Percentiles rank a stretch among this genome's conserved stretches.
Evolutionary conservation across 2,888 invertebrate species (phyloP).

Genomic region (Aricia artaxerxes): DNA sequence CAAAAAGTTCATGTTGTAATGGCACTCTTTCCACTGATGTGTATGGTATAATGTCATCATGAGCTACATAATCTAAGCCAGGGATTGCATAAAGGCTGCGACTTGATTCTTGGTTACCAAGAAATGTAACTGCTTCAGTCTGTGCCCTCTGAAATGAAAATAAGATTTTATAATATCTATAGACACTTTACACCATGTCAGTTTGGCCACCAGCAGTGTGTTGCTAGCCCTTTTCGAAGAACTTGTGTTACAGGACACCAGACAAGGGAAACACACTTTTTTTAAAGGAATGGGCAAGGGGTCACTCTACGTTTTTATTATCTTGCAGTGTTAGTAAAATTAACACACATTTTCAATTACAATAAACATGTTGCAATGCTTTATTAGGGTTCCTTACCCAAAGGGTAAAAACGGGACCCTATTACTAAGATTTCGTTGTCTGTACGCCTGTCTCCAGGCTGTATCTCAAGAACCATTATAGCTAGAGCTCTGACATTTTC

Average conservation of each 20-base stretch:
- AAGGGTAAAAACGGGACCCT: too few relatives aligned
- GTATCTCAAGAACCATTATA: too few relatives aligned
- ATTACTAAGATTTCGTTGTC: too few relatives aligned
- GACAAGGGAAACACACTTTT: too few relatives aligned
- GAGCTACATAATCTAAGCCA: slow-evolving; percentile 98
- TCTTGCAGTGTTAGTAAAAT: background rate
- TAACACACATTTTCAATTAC: background rate
- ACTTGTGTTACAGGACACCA: background rate
- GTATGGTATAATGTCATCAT: slow-evolving; percentile 98
- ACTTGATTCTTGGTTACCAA: slow-evolving; percentile 97
- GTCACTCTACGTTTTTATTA: background rate
- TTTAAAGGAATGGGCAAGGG: background rate
- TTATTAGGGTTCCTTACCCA: too few relatives aligned
- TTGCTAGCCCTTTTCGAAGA: too few relatives aligned
- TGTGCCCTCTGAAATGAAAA: slow-evolving; percentile 89
- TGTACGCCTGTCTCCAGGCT: too few relatives aligned
- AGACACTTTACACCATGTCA: too few relatives aligned
- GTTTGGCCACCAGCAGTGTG: too few relatives aligned
- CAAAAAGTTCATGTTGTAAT: slow-evolving; percentile 96
- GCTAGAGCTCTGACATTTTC: too few relatives aligned
- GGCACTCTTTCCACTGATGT: slow-evolving; percentile 93
- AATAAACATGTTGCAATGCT: background rate
- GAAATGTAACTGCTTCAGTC: slow-evolving; percentile 97
- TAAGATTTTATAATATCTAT: too few relatives aligned
- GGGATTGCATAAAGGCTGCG: slow-evolving; percentile 97